Conservation (phyloP, 2,888 invertebrate genomes). For the Hofmannophila pseudospretella region DNA sequence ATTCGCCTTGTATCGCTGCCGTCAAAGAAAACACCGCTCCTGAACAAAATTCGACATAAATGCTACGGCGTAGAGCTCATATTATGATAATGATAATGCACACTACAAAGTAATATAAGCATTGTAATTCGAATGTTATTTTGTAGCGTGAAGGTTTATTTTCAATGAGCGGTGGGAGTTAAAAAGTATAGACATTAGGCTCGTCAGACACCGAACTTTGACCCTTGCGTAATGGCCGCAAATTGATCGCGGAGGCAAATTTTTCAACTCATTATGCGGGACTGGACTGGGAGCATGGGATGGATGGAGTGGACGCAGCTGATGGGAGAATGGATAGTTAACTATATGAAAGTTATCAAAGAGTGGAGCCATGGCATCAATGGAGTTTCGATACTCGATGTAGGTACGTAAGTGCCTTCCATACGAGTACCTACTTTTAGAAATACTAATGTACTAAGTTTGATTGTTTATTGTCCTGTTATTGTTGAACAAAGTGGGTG, state of each 20-base stretch:
- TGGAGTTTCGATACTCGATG: neutral
- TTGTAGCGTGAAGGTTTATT: conserved; percentile 14
- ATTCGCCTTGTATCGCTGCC: conserved; percentile 46
- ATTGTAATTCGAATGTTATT: conserved; percentile 21
- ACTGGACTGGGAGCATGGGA: conserved; percentile 11
- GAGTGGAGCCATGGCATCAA: neutral
- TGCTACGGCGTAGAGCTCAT: conserved; percentile 20
- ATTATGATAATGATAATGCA: no score
- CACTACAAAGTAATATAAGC: neutral
- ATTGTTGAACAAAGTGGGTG: no score
- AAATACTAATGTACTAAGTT: no score
- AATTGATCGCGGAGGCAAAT: conserved; percentile 59
- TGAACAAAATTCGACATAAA: conserved; percentile 25
- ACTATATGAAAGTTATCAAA: no score
- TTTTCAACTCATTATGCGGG: conserved; percentile 45
- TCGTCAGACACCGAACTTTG: conserved; percentile 49
- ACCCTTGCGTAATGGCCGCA: conserved; percentile 55
- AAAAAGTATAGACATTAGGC: conserved; percentile 31
- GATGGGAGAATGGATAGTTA: no score
- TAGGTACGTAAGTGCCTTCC: no score
- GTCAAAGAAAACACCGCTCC: conserved; percentile 50
- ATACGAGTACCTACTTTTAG: no score
- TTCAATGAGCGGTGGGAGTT: conserved; percentile 13
- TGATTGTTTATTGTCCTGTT: no score
- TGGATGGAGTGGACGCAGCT: neutral